Conservation (phyloP, 2,113 vertebrate species). For the Balaeniceps rex region DNA sequence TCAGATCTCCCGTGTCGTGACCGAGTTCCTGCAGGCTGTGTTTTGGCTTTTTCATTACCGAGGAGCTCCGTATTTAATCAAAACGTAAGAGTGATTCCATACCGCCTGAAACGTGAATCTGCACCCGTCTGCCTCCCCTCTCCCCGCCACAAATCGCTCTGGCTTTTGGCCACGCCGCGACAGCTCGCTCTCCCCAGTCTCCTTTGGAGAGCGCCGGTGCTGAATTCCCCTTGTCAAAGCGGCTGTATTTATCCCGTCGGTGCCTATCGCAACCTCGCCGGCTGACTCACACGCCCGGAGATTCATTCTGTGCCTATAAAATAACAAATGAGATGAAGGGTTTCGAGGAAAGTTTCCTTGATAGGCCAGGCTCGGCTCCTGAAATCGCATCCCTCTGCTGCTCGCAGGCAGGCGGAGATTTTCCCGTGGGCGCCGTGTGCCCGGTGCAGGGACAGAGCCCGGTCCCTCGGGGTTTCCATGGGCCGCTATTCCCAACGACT, state of each 20-base stretch:
- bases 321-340: not conserved
- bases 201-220: not conserved
- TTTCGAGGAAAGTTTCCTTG: conserved; percentile 38
- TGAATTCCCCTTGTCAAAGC: not conserved
- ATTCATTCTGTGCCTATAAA: not conserved
- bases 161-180: not conserved
- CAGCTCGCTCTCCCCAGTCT: not conserved
- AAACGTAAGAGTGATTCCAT: not conserved
- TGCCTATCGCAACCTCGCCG: not conserved
- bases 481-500: not conserved
- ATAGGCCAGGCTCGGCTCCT: not conserved
- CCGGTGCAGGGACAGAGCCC: not conserved
- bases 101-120: not conserved
- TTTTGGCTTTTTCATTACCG: not conserved
- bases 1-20: not conserved
- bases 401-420: rapidly evolving
- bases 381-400: not conserved
- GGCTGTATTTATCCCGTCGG: not conserved
- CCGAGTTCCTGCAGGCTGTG: not conserved
- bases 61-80: not conserved
- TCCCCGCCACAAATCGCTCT: not conserved
- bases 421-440: rapidly evolving
- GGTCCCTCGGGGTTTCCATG: rapidly evolving
- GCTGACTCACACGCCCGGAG: not conserved
- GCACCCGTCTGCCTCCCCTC: not conserved